Evolutionary conservation across 2,113 vertebrate species (phyloP), one percentile per base, ranked within the genome.

Genomic region (Datnioides undecimradiatus): DNA sequence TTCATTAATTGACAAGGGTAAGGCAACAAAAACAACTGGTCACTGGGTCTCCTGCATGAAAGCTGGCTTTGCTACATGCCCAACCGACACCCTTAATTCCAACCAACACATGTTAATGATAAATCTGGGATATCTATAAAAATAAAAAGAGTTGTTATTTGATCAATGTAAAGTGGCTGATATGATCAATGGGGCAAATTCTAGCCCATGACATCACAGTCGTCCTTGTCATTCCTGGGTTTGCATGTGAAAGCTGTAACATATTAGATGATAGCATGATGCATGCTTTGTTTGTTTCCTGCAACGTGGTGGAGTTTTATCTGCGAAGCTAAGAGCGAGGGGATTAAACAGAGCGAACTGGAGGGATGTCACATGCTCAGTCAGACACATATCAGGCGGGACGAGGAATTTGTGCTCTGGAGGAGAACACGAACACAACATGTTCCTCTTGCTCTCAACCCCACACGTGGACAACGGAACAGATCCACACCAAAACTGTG

Each of bases 321-420:
- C 43, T 54, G 2, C n/a, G 3, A 23, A 51, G 58, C 8, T 64
- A 65, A 31, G 21, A 60, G 11, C 67, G 14, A 66, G 4, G 17
- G 31, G 33, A 54, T 19, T 76, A 51, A 55, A 72, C 3, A 25
- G 7, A 27, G 5, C 34, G 25, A 65, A 62, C 21, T 29, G 57
- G 14, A 48, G 55, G 57, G 65, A 64, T 69, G 48, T 81, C 43
- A 58, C 71, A 68, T 82, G 79, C 6, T 66, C 36, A 52, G 64
- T 73, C 55, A 80, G 57, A 59, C 33, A 69, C 41, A 46, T 17
- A 55, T 27, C 72, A 80, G 31, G 66, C 11, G 38, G 68, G 51
- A 40, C 0, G 13, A 43, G 65, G 58, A 85, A 64, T 65, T 70
- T 31, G 13, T 65, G 27, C n/a, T 67, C 66, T 38, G 45, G 25